Evolutionary conservation across 2,797 vertebrate genomes (phyloP).

Genomic region (Odontamblyopus lacepedii): DNA sequence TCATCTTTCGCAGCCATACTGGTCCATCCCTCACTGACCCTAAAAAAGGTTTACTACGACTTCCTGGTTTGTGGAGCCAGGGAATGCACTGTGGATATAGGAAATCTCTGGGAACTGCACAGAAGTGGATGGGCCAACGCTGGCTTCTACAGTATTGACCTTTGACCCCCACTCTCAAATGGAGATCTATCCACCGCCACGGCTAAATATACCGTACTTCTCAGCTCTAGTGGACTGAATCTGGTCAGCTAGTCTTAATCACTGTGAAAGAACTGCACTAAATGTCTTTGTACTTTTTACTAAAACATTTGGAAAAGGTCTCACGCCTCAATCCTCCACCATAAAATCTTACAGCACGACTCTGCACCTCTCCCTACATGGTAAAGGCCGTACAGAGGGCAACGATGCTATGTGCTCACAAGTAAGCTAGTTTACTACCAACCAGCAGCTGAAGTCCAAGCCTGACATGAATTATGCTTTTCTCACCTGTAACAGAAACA

Average conservation of each 20-base stretch:
- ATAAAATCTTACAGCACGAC: conserved; percentile 22
- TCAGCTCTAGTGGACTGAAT: conserved; percentile 17
- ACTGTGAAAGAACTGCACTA: conserved; percentile 18
- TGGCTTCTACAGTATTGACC: conserved; percentile 30
- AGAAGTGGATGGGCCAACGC: conserved; percentile 28
- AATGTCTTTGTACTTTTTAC: conserved; percentile 5
- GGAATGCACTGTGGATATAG: conserved; percentile 30
- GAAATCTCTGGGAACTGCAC: conserved; percentile 49
- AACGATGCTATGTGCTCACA: conserved; percentile 28
- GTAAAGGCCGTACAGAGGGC: conserved; percentile 42
- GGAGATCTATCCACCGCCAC: conserved; percentile 5
- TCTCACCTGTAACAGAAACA: conserved; percentile 3
- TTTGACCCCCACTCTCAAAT: conserved; percentile 25
- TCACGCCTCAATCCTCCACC: conserved; percentile 38
- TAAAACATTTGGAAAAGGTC: conserved; percentile 39
- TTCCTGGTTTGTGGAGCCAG: conserved; percentile 37
- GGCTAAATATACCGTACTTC: conserved; percentile 20
- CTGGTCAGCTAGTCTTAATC: conserved; percentile 17
- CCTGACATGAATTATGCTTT: background rate
- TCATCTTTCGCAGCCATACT: conserved; percentile 20
- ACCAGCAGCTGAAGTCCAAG: conserved; percentile 4
- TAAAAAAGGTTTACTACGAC: conserved; percentile 40
- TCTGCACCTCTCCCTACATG: conserved; percentile 60
- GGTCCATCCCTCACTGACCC: conserved; percentile 47
- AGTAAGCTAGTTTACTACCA: conserved; percentile 29